A percentile compares a stretch with the other conserved stretches of the same genome.
These are phyloP conservation scores for Calliopum simillimum DNA, from an alignment of 2,888 invertebrate species.

Conservation along the genomic window DNA sequence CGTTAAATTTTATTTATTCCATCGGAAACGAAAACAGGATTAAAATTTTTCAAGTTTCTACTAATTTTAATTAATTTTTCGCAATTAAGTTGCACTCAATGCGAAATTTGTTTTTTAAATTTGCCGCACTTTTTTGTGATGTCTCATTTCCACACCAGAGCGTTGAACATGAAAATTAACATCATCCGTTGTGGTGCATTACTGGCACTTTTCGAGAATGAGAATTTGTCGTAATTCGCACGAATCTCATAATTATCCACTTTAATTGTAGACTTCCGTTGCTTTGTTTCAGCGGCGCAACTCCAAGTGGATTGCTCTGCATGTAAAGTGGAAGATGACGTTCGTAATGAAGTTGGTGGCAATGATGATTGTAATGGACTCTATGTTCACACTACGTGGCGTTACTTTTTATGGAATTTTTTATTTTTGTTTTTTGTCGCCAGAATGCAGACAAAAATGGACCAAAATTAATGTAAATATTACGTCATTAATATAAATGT, in stretches of 20 bases:
- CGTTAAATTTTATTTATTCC: too few relatives aligned
- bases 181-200: neutral
- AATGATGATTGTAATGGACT: neutral
- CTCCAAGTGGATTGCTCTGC: slow-evolving; percentile 6
- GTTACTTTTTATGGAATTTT: too few relatives aligned
- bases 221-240: slow-evolving; percentile 26
- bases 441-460: too few relatives aligned
- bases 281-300: slow-evolving; percentile 24
- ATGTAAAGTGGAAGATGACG: slow-evolving; percentile 21
- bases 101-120: too few relatives aligned
- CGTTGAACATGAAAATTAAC: slow-evolving; percentile 23
- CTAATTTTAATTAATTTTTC: too few relatives aligned
- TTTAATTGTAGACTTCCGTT: slow-evolving; percentile 43
- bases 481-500: too few relatives aligned
- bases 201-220: slow-evolving; percentile 4
- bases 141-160: neutral
- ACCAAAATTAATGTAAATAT: too few relatives aligned
- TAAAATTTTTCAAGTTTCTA: too few relatives aligned
- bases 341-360: slow-evolving; percentile 4
- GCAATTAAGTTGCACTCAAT: too few relatives aligned
- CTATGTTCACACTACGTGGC: too few relatives aligned
- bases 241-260: slow-evolving; percentile 41
- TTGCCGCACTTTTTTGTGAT: neutral
- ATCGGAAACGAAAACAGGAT: too few relatives aligned
- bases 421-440: too few relatives aligned